A percentile compares a stretch with the other conserved stretches of the same genome.
Conservation (phyloP, 2,797 vertebrate species). For the Heterohyrax brucei region DNA sequence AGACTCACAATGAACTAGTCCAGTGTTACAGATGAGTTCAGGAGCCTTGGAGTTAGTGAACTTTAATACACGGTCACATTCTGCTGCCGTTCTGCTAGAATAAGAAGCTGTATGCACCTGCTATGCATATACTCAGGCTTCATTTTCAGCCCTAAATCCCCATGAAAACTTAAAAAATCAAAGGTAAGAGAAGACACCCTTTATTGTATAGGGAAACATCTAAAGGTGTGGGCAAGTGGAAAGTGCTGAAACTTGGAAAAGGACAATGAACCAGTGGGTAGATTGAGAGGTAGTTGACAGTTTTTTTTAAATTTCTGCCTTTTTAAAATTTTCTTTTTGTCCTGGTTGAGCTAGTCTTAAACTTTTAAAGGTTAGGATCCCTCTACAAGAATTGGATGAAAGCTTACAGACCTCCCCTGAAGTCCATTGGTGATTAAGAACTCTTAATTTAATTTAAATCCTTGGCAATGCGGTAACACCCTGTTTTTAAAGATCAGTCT, state of each 20-base stretch:
- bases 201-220: background rate
- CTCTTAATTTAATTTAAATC: constrained; percentile 64
- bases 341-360: constrained; percentile 63
- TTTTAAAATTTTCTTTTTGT: constrained; percentile 33
- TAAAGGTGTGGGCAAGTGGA: constrained; percentile 27
- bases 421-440: constrained; percentile 31
- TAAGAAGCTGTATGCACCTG: constrained; percentile 64
- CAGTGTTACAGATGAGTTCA: constrained; percentile 34
- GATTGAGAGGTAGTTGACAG: background rate
- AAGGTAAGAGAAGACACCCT: constrained; percentile 73
- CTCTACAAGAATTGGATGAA: constrained; percentile 60
- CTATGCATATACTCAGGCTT: constrained; percentile 28
- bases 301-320: constrained; percentile 33
- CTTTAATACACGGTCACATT: constrained; percentile 44
- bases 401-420: background rate
- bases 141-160: constrained; percentile 50
- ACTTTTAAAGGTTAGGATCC: constrained; percentile 61
- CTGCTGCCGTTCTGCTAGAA: constrained; percentile 59
- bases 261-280: background rate
- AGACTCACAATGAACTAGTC: constrained; percentile 47
- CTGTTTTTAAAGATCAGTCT: constrained; percentile 34
- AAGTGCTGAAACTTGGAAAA: background rate
- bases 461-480: background rate
- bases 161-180: constrained; percentile 56
- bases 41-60: constrained; percentile 65